phyloP scores from a whole-genome alignment of 2,797 vertebrate genomes.

The Pseudocheirus occidentalis region DNA sequence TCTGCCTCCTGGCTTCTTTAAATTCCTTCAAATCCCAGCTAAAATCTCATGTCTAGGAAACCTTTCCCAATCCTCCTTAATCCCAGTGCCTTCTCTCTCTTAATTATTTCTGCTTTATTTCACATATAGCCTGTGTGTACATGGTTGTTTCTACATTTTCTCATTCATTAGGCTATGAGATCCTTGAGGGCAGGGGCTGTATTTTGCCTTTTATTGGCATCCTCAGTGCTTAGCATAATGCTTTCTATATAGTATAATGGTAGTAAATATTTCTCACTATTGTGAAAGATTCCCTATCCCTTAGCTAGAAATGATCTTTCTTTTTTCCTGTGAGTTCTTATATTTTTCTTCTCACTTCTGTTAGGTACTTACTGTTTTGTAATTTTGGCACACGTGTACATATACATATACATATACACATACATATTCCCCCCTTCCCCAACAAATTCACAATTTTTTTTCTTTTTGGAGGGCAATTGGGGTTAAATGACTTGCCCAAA shows the following conservation, averaged over 20 bases:
- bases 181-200: too few species aligned
- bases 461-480: too few species aligned
- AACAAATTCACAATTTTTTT: background rate
- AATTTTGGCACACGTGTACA: background rate
- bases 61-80: background rate
- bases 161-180: background rate
- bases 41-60: background rate
- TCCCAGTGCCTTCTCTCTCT: background rate
- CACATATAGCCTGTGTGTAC: background rate
- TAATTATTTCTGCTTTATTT: background rate
- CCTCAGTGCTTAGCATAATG: background rate
- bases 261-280: background rate
- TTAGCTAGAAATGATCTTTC: background rate
- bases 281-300: background rate
- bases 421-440: fast-evolving
- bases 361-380: background rate
- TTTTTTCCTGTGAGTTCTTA: background rate
- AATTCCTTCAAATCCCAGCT: background rate
- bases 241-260: background rate
- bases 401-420: too few species aligned
- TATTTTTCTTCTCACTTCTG: background rate
- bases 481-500: too few species aligned
- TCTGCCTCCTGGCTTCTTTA: background rate
- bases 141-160: background rate
- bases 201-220: background rate